Evolutionary conservation across 2,797 vertebrate genomes (phyloP), one percentile per base, ranked within the genome.

Genomic region (Etheostoma nigrum): DNA sequence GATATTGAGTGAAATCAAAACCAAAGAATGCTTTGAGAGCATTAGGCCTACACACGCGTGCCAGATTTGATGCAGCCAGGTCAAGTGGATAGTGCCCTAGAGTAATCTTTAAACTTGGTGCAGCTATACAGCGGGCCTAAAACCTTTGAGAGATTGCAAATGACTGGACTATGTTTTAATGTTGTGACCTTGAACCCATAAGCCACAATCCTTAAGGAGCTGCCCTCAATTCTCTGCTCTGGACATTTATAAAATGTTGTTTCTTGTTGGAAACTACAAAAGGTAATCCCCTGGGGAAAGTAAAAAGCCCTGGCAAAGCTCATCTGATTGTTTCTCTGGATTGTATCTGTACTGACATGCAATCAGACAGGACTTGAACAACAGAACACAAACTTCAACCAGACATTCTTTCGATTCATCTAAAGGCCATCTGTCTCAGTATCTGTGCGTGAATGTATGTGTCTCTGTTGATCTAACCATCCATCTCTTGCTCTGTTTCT

Each of bases 101-200:
- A 55, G 72, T 86, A 81, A 89, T 90, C 82, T 81, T 83, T 72
- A 67, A 88, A 88, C 75, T 86, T 78, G 51, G 25, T 72, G n/a
- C 36, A 53, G 74, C 68, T 44, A 70, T 72, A 74, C 60, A 74
- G 57, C 27, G 8, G 49, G n/a, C 19, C 40, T 79, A 44, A 89
- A 88, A 90, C 79, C 74, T 77, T 36, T 65, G 52, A 76, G 78
- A 83, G 71, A 86, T 84, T 86, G 72, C 49, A 73, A 76, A 80
- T 44, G 57, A 70, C 57, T 19, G 25, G 63, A 61, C 74, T 57
- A 60, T 57, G 66, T 74, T 87, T 83, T 81, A 90, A 85, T 83
- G 54, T 51, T 15, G 48, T 58, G 79, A 89, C 86, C 74, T 82
- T 87, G 78, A 80, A 81, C 64, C 60, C 30, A 2, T 84, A 83